Evolutionary conservation across 92 coral and sea anemone species (phyloP).

Genomic region (Scolanthus callimorphus): DNA sequence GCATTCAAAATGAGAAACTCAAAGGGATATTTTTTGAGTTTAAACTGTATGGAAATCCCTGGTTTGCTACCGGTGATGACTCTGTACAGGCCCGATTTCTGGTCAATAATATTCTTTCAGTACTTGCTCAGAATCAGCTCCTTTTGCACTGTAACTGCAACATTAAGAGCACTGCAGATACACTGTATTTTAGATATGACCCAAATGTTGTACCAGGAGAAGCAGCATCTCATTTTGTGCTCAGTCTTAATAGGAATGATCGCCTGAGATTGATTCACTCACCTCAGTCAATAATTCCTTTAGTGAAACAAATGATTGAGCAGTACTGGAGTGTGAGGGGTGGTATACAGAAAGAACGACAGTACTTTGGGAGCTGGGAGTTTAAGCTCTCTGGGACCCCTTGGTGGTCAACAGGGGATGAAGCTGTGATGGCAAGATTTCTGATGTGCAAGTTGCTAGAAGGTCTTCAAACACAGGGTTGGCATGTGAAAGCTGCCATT

Average conservation of each 20-base stretch:
- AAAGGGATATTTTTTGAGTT: slow-evolving; percentile 27
- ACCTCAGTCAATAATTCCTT: slow-evolving; percentile 31
- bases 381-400: slow-evolving; percentile 66
- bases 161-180: slow-evolving; percentile 38
- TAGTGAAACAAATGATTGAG: slow-evolving; percentile 36
- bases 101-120: slow-evolving; percentile 20
- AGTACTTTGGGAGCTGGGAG: slow-evolving; percentile 58
- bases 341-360: slow-evolving; percentile 41
- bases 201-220: slow-evolving; percentile 19
- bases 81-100: slow-evolving; percentile 40
- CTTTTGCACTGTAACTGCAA: slow-evolving; percentile 31
- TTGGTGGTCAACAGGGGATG: slow-evolving; percentile 66
- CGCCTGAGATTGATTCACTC: slow-evolving; percentile 43
- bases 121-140: slow-evolving; percentile 47
- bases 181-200: slow-evolving; percentile 30
- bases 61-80: slow-evolving; percentile 32
- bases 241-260: slow-evolving; percentile 50
- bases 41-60: slow-evolving; percentile 48
- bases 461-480: slow-evolving; percentile 60
- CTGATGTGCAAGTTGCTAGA: slow-evolving; percentile 63
- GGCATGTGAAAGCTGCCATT: slow-evolving; percentile 47
- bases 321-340: slow-evolving; percentile 30
- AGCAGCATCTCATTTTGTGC: slow-evolving; percentile 13
- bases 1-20: slow-evolving; percentile 37
- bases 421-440: slow-evolving; percentile 58